These are phyloP conservation scores for Sorex fumeus DNA, from an alignment of 2,113 vertebrate genomes.

Conservation along the genomic window DNA sequence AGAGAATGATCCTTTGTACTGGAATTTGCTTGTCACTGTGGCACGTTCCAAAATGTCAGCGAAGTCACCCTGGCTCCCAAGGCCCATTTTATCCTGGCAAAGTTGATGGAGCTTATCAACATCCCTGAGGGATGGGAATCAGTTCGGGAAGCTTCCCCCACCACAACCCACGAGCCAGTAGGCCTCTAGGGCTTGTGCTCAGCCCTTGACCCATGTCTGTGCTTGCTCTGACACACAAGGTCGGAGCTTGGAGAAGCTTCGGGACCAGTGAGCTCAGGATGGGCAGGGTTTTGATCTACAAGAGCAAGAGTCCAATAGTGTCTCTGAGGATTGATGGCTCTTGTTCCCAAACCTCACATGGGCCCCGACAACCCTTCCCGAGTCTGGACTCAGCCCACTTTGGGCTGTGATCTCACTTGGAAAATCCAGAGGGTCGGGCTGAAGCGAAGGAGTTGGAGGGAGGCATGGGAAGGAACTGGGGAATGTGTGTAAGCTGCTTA, in stretches of 20 bases:
- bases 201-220: too few relatives aligned
- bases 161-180: background rate
- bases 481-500: slow-evolving; percentile 75
- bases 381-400: background rate
- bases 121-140: background rate
- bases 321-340: background rate
- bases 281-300: background rate
- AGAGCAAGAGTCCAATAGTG: background rate
- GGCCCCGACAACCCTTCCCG: slow-evolving; percentile 4
- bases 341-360: background rate
- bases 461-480: slow-evolving; percentile 55
- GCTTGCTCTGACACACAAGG: background rate
- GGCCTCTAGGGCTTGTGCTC: fast-evolving
- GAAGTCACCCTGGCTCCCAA: background rate
- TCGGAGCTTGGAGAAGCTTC: background rate
- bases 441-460: slow-evolving; percentile 25
- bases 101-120: background rate
- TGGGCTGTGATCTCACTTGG: slow-evolving; percentile 58
- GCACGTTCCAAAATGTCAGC: background rate
- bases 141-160: background rate
- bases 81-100: background rate
- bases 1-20: background rate
- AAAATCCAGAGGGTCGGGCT: slow-evolving; percentile 37
- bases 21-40: background rate
- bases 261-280: background rate